phyloP scores from a whole-genome alignment of 1,140 invertebrate species.

The Leptinotarsa defecta region DNA sequence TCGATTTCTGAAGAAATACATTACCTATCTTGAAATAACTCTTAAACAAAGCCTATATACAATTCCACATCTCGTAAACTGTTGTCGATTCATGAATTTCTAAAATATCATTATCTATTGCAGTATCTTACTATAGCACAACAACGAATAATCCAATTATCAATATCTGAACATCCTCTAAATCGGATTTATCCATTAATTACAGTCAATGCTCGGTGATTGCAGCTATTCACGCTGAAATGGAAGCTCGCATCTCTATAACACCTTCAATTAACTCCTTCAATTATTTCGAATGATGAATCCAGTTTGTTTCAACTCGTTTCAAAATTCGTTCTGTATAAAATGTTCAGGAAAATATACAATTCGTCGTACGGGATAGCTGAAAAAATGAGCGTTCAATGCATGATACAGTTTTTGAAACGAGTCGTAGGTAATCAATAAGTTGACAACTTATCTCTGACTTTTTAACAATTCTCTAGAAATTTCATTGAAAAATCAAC shows the following conservation, averaged over 20 bases:
- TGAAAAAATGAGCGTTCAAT: no score
- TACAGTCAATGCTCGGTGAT: constrained; percentile 1
- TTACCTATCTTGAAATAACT: no score
- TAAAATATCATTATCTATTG: not conserved
- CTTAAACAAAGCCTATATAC: not conserved
- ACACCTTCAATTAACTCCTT: not conserved
- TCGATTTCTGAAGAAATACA: no score
- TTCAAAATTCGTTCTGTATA: not conserved
- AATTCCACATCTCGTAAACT: not conserved
- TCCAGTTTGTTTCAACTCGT: not conserved
- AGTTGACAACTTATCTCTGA: no score
- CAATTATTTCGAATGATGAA: not conserved
- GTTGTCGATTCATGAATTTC: not conserved
- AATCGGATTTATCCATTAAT: not conserved
- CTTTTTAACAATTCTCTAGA: no score
- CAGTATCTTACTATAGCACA: not conserved
- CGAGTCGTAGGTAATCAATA: no score
- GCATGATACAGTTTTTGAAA: no score
- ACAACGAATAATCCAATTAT: not conserved
- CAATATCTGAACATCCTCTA: not conserved
- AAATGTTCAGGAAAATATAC: no score
- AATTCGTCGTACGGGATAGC: no score
- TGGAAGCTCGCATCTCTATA: not conserved
- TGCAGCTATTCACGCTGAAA: constrained; percentile 1
- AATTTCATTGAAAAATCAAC: no score